Percentiles rank a stretch among this genome's conserved stretches.
These are phyloP conservation scores for Julus scanicus DNA, from an alignment of 2,888 invertebrate genomes.

Conservation along the genomic window DNA sequence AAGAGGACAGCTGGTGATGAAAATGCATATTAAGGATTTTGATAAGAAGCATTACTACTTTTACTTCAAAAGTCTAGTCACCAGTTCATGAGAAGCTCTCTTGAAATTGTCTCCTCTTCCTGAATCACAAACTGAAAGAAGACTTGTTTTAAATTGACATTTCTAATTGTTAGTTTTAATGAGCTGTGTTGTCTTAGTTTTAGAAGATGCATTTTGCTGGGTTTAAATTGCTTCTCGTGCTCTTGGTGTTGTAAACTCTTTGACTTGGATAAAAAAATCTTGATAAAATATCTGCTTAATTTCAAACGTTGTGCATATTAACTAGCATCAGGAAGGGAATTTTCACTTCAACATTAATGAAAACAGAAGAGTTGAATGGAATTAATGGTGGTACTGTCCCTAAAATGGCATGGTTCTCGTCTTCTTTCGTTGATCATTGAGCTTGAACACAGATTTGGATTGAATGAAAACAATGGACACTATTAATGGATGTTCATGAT, in stretches of 20 bases:
- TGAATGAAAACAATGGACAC: too few species aligned
- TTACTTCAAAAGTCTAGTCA: too few species aligned
- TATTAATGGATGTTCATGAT: too few species aligned
- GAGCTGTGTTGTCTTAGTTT: background rate
- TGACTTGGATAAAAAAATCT: background rate
- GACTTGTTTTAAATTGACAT: slow-evolving; percentile 3
- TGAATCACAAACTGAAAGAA: background rate
- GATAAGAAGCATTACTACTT: too few species aligned
- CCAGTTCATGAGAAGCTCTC: background rate
- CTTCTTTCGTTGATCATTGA: background rate
- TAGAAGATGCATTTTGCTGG: background rate
- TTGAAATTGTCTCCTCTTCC: background rate
- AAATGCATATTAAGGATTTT: background rate
- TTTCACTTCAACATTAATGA: background rate
- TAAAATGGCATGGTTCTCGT: background rate
- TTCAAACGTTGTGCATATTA: background rate
- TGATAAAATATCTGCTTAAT: background rate
- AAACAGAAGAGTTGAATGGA: background rate
- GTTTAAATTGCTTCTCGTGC: background rate
- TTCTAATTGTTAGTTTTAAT: background rate
- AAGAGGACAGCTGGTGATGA: background rate
- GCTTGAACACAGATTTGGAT: background rate
- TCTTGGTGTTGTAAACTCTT: background rate
- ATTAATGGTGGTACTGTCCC: background rate
- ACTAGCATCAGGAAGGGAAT: background rate